Base-by-base conservation (phyloP, 2,888 invertebrate species). In the Eurytoma adleriae region DNA sequence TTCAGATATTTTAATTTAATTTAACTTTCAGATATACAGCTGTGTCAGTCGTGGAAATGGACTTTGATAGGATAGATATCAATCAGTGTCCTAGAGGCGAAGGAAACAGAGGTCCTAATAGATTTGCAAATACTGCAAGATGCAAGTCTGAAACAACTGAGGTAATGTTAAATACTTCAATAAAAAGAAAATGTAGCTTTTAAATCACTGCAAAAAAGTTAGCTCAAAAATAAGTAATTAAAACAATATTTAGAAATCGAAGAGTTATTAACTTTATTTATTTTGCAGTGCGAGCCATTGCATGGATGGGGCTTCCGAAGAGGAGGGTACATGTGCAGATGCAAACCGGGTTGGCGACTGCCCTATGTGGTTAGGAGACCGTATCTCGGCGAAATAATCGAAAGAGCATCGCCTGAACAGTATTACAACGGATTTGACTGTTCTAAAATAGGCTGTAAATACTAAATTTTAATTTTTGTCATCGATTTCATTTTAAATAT, bases 221-320 rank as follows among this genome's bases (percentile, higher is more conserved):
- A 50, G 13, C 40, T 50, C n/a, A 56, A 12, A 27, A 50, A 56
- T 0, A 56, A 68, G 24, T 4, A 69, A 56, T 50, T 50, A 48
- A 13, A 59, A 61, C 20, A 5, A 24, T 16, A 14, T 14, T 52
- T 52, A 13, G 3, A 52, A 57, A 70, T 59, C 0, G 1, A 40
- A 57, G 30, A 27, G 30, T 5, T 64, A 52, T 78, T 77, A 75
- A 27, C 12, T 12, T 18, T 62, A 62, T 62, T 48, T 18, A 18
- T 40, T 85, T 87, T 88, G 62, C 86, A 97, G 96, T 99, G 99
- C 91, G 99, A 99, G 91, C 99, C 99, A 0, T 91, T 99, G 70
- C 95, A 98, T 89, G 99, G 99, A 3, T 99, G 96, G 96, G 99
- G 99, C 61, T 98, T 97, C 91, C 93, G 98, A 74, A 93, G 99